Percentiles rank a stretch among this genome's conserved stretches.
These are phyloP conservation scores for Vombatus ursinus DNA, from an alignment of 2,113 vertebrate genomes.

Conservation along the genomic window DNA sequence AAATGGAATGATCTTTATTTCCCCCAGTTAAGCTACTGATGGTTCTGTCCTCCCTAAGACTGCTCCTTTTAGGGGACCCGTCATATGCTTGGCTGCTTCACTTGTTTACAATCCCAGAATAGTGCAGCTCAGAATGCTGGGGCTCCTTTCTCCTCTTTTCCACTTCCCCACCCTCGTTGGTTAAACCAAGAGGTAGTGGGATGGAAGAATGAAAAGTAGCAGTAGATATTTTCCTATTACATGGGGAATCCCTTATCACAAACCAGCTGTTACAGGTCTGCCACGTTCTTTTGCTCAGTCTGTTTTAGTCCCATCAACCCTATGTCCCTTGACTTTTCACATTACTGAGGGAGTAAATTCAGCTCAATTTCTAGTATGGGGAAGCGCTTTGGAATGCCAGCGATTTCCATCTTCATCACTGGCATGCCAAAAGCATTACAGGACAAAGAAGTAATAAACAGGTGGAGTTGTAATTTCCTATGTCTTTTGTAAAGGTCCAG, in stretches of 20 bases:
- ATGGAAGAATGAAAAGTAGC: conserved; percentile 54
- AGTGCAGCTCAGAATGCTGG: conserved; percentile 65
- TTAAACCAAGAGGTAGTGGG: conserved; percentile 49
- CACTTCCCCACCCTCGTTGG: conserved; percentile 24
- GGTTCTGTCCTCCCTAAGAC: conserved; percentile 1
- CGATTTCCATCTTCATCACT: neutral
- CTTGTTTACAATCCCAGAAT: conserved; percentile 71
- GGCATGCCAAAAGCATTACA: conserved; percentile 1
- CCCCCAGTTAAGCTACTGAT: neutral
- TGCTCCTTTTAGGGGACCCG: conserved; percentile 48
- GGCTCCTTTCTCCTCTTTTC: conserved; percentile 52
- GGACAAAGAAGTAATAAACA: neutral
- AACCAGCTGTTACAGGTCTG: neutral
- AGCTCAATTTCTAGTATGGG: neutral
- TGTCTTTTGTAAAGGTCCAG: neutral
- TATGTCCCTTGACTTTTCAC: neutral
- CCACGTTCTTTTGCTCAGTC: neutral
- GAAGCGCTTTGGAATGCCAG: conserved; percentile 21
- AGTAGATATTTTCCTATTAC: conserved; percentile 52
- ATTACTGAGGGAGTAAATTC: neutral
- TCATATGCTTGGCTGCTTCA: conserved; percentile 56
- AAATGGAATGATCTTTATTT: neutral
- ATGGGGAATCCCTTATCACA: conserved; percentile 44
- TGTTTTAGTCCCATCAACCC: neutral
- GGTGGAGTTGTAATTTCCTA: neutral